phyloP scores from a whole-genome alignment of 1,140 invertebrate species.

The Ostrea denselamellosa region DNA sequence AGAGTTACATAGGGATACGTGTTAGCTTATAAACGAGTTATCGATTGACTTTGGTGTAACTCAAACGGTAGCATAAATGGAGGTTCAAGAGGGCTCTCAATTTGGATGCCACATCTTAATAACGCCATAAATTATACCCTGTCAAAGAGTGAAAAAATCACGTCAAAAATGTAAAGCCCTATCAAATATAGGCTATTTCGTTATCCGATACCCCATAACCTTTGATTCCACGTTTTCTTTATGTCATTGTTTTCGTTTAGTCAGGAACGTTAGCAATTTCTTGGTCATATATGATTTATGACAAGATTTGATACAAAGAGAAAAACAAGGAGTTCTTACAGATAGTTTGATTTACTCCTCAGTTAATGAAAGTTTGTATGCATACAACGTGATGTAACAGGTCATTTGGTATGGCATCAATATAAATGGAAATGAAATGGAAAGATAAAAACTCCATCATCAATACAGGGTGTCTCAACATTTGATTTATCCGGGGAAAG shows the following conservation, averaged over 20 bases:
- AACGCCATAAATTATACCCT: background rate
- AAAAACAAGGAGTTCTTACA: background rate
- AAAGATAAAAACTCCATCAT: background rate
- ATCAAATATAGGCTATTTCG: background rate
- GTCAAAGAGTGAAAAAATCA: background rate
- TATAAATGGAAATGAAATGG: conserved; percentile 30
- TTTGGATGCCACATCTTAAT: background rate
- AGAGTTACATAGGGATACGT: too few species aligned
- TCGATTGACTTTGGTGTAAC: too few species aligned
- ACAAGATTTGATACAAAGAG: background rate
- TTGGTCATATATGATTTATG: background rate
- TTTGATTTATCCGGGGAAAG: background rate
- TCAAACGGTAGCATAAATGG: too few species aligned
- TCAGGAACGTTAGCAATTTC: background rate
- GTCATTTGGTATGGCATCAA: background rate
- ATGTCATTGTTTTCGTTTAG: background rate
- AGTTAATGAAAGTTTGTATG: background rate
- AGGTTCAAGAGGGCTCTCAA: background rate
- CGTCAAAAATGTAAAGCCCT: background rate
- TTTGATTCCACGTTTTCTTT: background rate
- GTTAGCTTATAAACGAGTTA: too few species aligned
- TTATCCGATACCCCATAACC: conserved; percentile 3
- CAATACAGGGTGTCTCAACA: background rate
- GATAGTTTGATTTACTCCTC: background rate
- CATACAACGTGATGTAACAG: background rate